phyloP scores from a whole-genome alignment of 2,797 vertebrate genomes.

The Mormyrops boulengeri region DNA sequence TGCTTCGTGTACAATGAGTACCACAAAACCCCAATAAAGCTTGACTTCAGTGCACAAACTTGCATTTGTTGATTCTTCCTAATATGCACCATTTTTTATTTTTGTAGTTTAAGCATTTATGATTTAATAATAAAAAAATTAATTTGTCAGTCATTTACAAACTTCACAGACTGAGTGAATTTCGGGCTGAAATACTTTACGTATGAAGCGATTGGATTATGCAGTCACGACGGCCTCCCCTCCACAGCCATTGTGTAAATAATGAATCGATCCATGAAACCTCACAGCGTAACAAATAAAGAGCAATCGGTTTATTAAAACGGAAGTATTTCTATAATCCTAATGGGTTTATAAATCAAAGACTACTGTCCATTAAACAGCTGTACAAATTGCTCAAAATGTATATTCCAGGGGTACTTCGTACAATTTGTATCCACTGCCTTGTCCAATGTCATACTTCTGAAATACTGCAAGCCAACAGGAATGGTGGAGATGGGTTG shows the following conservation, averaged over 20 bases:
- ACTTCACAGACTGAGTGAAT: not conserved
- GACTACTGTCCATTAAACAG: not conserved
- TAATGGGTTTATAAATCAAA: not conserved
- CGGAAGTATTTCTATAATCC: not conserved
- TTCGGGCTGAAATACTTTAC: not conserved
- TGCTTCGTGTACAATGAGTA: constrained; percentile 14
- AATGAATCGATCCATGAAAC: not conserved
- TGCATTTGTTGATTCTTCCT: not conserved
- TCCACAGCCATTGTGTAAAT: not conserved
- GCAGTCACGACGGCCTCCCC: not conserved
- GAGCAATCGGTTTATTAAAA: not conserved
- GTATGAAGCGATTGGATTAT: not conserved
- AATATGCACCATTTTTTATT: not conserved
- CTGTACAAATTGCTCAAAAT: not conserved
- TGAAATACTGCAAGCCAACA: not conserved
- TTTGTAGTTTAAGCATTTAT: not conserved
- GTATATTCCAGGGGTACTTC: not conserved
- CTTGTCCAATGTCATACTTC: not conserved
- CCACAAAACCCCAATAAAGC: constrained; percentile 28
- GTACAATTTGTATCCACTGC: not conserved
- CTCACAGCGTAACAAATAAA: not conserved
- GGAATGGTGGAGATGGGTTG: not conserved
- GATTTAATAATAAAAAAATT: not conserved
- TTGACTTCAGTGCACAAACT: constrained; percentile 18
- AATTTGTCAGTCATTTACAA: not conserved